Percentiles rank a stretch among this genome's conserved stretches.
Conservation (phyloP, 2,797 vertebrate genomes). For the Discoglossus pictus region DNA sequence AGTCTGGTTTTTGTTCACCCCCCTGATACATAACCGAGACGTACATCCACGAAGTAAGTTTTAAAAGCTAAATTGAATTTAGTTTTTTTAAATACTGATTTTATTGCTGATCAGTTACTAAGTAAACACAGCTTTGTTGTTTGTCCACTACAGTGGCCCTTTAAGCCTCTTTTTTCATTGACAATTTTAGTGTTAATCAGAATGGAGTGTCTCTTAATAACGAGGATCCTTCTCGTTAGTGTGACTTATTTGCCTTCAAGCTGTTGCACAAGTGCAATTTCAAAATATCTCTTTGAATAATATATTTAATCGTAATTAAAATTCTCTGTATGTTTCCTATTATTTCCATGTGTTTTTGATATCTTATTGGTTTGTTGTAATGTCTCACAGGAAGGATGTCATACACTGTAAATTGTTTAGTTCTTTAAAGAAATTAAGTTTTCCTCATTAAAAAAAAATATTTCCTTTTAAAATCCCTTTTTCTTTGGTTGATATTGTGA, state of each 20-base stretch:
- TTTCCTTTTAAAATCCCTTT: conserved; percentile 10
- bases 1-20: no score
- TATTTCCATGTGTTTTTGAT: conserved; percentile 64
- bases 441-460: conserved; percentile 29
- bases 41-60: no score
- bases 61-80: no score
- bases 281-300: conserved; percentile 69
- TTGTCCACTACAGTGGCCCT: no score
- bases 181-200: not conserved
- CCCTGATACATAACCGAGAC: no score
- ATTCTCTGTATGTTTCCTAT: conserved; percentile 69
- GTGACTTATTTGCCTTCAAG: conserved; percentile 71
- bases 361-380: conserved; percentile 39
- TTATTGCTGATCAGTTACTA: no score
- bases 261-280: conserved; percentile 72
- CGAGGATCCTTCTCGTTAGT: conserved; percentile 40
- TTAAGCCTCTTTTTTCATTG: not conserved
- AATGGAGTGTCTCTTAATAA: not conserved
- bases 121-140: no score
- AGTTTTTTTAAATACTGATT: no score
- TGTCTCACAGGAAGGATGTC: conserved; percentile 1
- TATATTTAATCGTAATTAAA: conserved; percentile 79
- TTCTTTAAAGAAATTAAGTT: conserved; percentile 20
- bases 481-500: no score
- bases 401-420: conserved; percentile 23